These are phyloP conservation scores for Rhynchonema sp. DNA, from an alignment of 2,888 invertebrate genomes.

Conservation along the genomic window DNA sequence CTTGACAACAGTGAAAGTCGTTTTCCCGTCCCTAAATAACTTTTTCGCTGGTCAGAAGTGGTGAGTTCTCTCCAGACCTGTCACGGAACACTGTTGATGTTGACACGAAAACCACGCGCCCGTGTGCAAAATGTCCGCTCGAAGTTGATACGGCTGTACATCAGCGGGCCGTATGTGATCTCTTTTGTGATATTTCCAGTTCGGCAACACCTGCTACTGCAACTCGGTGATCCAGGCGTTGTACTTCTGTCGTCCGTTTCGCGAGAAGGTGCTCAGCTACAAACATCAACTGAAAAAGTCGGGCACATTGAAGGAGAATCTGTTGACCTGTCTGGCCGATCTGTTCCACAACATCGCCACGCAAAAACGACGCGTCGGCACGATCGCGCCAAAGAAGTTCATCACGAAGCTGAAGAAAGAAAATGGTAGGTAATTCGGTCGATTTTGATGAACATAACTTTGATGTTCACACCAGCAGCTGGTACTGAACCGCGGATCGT, in stretches of 20 bases:
- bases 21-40: no score
- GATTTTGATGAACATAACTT: no score
- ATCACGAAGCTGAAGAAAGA: slow-evolving; percentile 92
- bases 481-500: no score
- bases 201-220: slow-evolving; percentile 99
- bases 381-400: slow-evolving; percentile 98
- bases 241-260: slow-evolving; percentile 95
- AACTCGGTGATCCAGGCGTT: slow-evolving; percentile 97
- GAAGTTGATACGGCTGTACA: neutral
- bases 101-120: neutral
- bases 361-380: slow-evolving; percentile 97
- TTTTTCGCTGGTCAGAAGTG: no score
- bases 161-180: neutral
- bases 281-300: slow-evolving; percentile 41
- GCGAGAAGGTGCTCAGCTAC: slow-evolving; percentile 93
- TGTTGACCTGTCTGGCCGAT: slow-evolving; percentile 91
- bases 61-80: neutral
- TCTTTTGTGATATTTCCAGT: slow-evolving; percentile 40
- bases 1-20: neutral
- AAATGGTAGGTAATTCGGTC: no score
- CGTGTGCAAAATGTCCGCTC: neutral
- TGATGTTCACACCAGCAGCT: no score
- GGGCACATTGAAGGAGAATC: slow-evolving; percentile 56
- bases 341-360: slow-evolving; percentile 96
- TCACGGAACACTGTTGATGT: neutral